Evolutionary conservation across 2,888 invertebrate genomes (phyloP).

Genomic region (Dicyrtomina minuta): DNA sequence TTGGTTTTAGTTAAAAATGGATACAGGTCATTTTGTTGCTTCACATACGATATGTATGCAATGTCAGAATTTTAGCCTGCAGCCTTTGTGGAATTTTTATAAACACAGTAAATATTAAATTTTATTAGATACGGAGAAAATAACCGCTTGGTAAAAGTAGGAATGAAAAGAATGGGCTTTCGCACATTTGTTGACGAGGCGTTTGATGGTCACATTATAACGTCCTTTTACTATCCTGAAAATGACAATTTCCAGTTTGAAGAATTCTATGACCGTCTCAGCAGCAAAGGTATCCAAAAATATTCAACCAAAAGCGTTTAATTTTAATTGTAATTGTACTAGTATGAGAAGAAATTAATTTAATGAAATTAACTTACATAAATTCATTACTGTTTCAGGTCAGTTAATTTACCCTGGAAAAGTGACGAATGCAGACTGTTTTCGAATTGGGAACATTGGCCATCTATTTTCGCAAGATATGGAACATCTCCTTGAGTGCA

Average conservation of each 20-base stretch:
- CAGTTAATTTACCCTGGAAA: slow-evolving; percentile 60
- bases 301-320: too few species aligned
- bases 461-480: slow-evolving; percentile 58
- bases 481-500: slow-evolving; percentile 56
- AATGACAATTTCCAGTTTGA: slow-evolving; percentile 58
- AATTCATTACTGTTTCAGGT: slow-evolving; percentile 54
- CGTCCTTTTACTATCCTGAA: slow-evolving; percentile 57
- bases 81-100: neutral
- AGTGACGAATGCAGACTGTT: slow-evolving; percentile 58
- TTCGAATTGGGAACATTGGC: slow-evolving; percentile 60
- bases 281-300: too few species aligned
- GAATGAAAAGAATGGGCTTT: slow-evolving; percentile 58
- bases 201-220: slow-evolving; percentile 58
- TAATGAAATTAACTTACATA: too few species aligned
- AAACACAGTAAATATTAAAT: too few species aligned
- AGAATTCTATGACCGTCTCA: slow-evolving; percentile 57
- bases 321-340: too few species aligned
- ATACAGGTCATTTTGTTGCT: too few species aligned
- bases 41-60: too few species aligned
- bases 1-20: too few species aligned
- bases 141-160: slow-evolving; percentile 55
- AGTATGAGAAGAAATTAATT: too few species aligned
- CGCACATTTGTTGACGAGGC: slow-evolving; percentile 55
- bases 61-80: too few species aligned
- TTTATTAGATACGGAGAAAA: slow-evolving; percentile 57